Base-by-base conservation (phyloP, 1,140 invertebrate genomes). In the Sarcophaga bullata region DNA sequence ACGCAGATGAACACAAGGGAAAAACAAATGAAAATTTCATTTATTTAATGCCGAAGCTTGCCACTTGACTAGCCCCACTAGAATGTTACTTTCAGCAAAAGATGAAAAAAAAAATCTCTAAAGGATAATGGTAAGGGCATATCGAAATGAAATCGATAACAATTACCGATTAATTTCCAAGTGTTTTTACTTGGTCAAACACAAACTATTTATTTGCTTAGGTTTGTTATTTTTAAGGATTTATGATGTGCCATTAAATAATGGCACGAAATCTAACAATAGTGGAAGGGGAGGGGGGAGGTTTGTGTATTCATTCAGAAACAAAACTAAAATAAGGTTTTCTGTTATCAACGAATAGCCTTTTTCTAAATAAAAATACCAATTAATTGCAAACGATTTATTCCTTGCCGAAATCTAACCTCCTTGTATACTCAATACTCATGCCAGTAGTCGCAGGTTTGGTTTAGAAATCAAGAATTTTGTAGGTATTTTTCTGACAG, bases 81-180 rank as follows among this genome's bases (percentile, higher is more conserved):
- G 17, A 19, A 7, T 19, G 10, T 19, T 68, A 25, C 19, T 68
- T 19, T 19, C 13, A 58, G 54, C 54, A n/a, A 8, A 68, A 68
- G 19, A 68, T 25, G 17, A 17, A 25, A 68, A 19, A 68, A 68
- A 25, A 68, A 37, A 37, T 37, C 1, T 37, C 25, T 37, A 37
- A 37, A 68, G 62, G 54, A n/a, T n/a, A 58, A 15, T 15, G 54
- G 15, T n/a, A 13, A 58, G 13, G 13, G 15, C 7, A n/a, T n/a
- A 15, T 58, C 7, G 52, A 58, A 37, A 13, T 7, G 13, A 6
- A 58, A n/a, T 58, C 13, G 2, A 19, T 68, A 68, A 19, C 62
- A 68, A 68, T 68, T 68, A 68, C 62, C 19, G 62, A 68, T 68
- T 68, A 68, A 68, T 68, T 68, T 68, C 19, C 62, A 68, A 68